Evolutionary conservation across 2,888 invertebrate genomes (phyloP), one percentile per base, ranked within the genome.

Genomic region (Protophormia terraenovae): DNA sequence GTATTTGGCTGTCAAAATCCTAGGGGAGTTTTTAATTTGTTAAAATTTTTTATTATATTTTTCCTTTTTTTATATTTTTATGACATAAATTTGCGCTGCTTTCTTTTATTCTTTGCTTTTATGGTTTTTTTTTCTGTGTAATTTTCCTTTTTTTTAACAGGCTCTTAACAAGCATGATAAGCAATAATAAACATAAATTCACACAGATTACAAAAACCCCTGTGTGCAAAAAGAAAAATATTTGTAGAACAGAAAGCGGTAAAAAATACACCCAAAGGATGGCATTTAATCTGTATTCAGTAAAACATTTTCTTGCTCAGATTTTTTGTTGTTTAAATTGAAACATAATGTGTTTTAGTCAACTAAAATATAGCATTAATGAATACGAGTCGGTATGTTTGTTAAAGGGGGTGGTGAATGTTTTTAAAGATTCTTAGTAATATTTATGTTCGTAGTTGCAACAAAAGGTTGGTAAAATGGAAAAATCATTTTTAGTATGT

Each of bases 111-210:
- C 50, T 83, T 72, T 72, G 50, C 10, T 2, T 72, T 66, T 62
- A 53, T 60, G 41, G 19, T 38, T 27, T 60, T 50, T 50, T 66
- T 66, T 27, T 62, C 67, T 53, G 29, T 32, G 45, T 62, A 58
- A 45, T 71, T 71, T 69, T 55, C 38, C 50, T 32, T 77, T 82
- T 82, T 85, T n/a, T n/a, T n/a, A n/a, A 85, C 75, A 75, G 82
- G 71, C 82, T 64, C 64, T 85, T 85, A 82, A 85, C 85, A 82
- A 71, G 82, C 75, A 82, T 75, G 85, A 85, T 85, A 85, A 85
- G 85, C 85, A 85, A 82, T 85, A 85, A 85, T 85, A 85, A 85
- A 82, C 85, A 82, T 85, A 82, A 85, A 85, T 85, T 85, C 82
- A 75, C 75, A 82, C 75, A 85, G 85, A 85, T 85, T 85, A 85